A percentile compares a stretch with the other conserved stretches of the same genome.
These are phyloP conservation scores for Trypoxylon attenuatum DNA, from an alignment of 2,888 invertebrate species.

Conservation along the genomic window DNA sequence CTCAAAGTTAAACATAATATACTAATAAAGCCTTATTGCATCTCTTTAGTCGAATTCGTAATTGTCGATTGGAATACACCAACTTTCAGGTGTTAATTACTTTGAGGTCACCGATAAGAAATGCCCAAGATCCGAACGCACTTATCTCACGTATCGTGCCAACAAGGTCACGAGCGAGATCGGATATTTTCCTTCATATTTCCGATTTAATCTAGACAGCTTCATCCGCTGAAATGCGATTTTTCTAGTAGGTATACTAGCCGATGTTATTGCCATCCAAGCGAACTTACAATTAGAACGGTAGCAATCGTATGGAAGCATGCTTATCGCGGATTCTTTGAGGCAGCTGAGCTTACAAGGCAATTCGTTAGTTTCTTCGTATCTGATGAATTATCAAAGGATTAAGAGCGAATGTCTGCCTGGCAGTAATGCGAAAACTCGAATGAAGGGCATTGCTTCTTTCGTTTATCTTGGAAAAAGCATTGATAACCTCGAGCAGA, in stretches of 20 bases:
- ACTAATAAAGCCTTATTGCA: not conserved
- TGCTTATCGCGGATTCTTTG: not conserved
- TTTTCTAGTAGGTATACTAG: not conserved
- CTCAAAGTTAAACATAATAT: no score
- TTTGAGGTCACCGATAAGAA: conserved; percentile 5
- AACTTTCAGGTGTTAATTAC: conserved; percentile 12
- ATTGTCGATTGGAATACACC: not conserved
- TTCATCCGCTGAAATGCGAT: not conserved
- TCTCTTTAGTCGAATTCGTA: not conserved
- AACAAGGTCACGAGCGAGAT: not conserved
- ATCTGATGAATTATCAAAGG: not conserved
- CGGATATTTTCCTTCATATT: not conserved
- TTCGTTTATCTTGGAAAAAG: not conserved
- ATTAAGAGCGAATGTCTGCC: not conserved
- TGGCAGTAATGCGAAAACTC: not conserved
- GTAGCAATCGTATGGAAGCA: not conserved
- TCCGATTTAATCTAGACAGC: not conserved
- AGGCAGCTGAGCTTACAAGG: not conserved
- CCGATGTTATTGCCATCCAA: not conserved
- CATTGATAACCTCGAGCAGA: no score
- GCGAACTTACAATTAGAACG: no score
- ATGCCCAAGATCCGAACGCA: not conserved
- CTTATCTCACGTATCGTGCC: not conserved
- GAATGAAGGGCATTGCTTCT: not conserved
- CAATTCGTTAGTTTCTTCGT: not conserved